These are phyloP conservation scores for Microtus montanus DNA, from an alignment of 2,113 vertebrate species.

Conservation along the genomic window DNA sequence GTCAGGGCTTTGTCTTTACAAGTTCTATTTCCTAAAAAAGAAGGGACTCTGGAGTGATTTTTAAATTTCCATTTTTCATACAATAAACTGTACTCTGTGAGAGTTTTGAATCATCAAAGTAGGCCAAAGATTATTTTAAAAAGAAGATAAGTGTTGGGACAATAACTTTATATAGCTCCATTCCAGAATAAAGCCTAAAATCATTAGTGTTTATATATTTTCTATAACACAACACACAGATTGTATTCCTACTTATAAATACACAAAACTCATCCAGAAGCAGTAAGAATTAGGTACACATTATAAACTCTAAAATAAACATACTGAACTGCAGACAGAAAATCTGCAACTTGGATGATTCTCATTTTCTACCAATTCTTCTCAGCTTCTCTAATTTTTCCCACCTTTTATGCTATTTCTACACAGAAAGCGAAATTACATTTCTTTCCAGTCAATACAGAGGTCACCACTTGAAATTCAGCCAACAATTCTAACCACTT, in stretches of 20 bases:
- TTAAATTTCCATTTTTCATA: slow-evolving; percentile 31
- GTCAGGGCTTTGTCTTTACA: neutral
- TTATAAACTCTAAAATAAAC: neutral
- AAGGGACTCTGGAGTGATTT: neutral
- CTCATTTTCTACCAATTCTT: slow-evolving; percentile 35
- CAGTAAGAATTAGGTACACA: slow-evolving; percentile 29
- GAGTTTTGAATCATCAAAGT: slow-evolving; percentile 36
- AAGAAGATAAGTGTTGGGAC: slow-evolving; percentile 10
- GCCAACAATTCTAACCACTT: slow-evolving; percentile 69
- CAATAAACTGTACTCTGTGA: neutral
- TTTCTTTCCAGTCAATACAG: slow-evolving; percentile 47
- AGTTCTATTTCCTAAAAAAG: neutral
- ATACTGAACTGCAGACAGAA: neutral
- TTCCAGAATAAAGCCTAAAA: slow-evolving; percentile 28
- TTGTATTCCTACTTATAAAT: slow-evolving; percentile 57
- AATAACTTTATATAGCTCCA: neutral
- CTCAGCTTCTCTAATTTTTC: slow-evolving; percentile 48
- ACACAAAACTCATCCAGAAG: slow-evolving; percentile 33
- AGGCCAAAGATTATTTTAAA: slow-evolving; percentile 49
- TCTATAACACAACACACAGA: slow-evolving; percentile 19
- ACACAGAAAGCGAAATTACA: slow-evolving; percentile 54
- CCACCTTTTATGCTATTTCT: slow-evolving; percentile 32
- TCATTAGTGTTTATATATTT: neutral
- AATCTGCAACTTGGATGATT: neutral
- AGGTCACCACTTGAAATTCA: slow-evolving; percentile 73